Evolutionary conservation across 1,140 invertebrate species (phyloP).

Genomic region (Helicoverpa zea): DNA sequence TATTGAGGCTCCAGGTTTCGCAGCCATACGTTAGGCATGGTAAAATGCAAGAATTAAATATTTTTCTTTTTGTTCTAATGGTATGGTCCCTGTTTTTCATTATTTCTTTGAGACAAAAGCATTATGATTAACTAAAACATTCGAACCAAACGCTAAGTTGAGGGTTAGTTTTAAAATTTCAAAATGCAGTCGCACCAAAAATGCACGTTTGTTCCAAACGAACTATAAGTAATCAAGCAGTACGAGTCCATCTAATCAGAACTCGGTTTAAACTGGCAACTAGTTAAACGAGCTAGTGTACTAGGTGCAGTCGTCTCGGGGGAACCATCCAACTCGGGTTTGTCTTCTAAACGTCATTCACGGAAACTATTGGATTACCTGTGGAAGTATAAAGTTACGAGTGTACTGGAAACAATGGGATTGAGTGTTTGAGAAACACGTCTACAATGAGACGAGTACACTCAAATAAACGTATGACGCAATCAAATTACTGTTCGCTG

Average conservation of each 20-base stretch:
- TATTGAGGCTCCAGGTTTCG: too few species aligned
- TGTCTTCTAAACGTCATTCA: conserved; percentile 38
- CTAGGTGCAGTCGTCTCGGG: conserved; percentile 8
- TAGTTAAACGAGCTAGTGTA: conserved; percentile 3
- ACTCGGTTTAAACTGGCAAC: conserved; percentile 42
- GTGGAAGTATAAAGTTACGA: background rate
- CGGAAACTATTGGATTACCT: conserved; percentile 28
- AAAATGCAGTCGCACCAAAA: background rate
- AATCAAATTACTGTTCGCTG: background rate
- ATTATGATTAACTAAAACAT: too few species aligned
- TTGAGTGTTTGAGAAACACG: background rate
- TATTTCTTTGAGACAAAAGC: too few species aligned
- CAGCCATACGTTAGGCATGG: too few species aligned
- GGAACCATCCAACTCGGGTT: conserved; percentile 26
- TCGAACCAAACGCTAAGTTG: background rate
- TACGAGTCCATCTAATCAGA: conserved; percentile 47
- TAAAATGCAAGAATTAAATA: too few species aligned
- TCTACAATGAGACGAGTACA: too few species aligned
- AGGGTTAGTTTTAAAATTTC: background rate
- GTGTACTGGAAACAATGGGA: background rate
- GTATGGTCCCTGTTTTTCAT: too few species aligned
- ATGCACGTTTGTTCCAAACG: background rate
- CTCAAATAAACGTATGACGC: background rate
- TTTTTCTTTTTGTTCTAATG: too few species aligned
- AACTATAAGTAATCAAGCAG: conserved; percentile 47